Evolutionary conservation across 30 jellyfish, hydroid and myxozoan species (phyloP).

Genomic region (Cassiopea xamachana): DNA sequence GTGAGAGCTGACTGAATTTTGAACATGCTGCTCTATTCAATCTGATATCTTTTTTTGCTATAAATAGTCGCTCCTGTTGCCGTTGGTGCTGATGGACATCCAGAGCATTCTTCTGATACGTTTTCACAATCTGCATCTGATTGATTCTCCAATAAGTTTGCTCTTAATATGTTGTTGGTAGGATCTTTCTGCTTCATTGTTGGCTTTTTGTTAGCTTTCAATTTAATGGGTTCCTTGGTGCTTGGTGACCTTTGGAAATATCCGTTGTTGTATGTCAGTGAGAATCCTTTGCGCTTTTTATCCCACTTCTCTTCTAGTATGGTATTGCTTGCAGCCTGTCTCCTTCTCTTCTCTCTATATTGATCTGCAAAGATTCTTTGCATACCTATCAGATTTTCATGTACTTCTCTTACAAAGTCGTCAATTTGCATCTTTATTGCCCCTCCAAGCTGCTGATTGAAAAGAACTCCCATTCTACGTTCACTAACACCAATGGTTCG

Average conservation of each 20-base stretch:
- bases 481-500: constrained; percentile 37
- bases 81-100: too few relatives aligned
- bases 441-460: constrained; percentile 23
- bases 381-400: constrained; percentile 30
- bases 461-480: constrained; percentile 50
- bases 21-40: too few relatives aligned
- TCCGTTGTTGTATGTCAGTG: neutral
- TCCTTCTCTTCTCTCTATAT: neutral
- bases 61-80: too few relatives aligned
- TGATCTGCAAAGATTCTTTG: constrained; percentile 48
- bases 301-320: constrained; percentile 57
- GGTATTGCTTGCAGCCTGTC: neutral
- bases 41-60: too few relatives aligned
- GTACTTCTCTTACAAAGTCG: constrained; percentile 22
- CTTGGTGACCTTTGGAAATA: neutral
- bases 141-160: neutral
- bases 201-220: neutral
- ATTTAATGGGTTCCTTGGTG: neutral
- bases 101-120: neutral
- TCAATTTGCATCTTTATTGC: constrained; percentile 28
- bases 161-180: neutral
- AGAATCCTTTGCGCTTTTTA: constrained; percentile 37
- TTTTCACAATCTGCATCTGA: neutral
- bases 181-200: neutral
- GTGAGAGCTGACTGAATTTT: neutral